These are phyloP conservation scores for Phoronis australis DNA, from an alignment of 2,888 invertebrate species.

Conservation along the genomic window DNA sequence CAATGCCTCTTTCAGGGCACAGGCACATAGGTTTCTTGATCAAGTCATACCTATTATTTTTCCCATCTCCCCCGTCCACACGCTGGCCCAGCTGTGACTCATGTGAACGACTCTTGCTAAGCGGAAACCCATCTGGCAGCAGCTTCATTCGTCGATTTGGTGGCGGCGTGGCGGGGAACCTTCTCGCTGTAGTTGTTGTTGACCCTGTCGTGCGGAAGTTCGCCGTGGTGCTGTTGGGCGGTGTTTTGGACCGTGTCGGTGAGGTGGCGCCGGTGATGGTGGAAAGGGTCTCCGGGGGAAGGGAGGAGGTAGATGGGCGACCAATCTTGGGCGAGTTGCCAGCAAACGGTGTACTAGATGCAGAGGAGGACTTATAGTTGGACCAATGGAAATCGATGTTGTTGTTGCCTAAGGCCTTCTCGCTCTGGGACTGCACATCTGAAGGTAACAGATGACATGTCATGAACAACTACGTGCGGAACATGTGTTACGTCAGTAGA, in stretches of 20 bases:
- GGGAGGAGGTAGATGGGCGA: constrained; percentile 42
- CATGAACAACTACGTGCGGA: not conserved
- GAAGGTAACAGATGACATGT: constrained; percentile 19
- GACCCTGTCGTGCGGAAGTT: too few relatives aligned
- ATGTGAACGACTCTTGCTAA: constrained; percentile 86
- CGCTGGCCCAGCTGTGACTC: constrained; percentile 77
- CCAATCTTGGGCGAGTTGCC: constrained; percentile 28
- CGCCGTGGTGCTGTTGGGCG: too few relatives aligned
- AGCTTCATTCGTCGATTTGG: constrained; percentile 69
- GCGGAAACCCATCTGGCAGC: constrained; percentile 60
- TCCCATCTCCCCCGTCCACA: too few relatives aligned
- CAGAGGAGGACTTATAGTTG: constrained; percentile 54
- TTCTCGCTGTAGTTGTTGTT: constrained; percentile 54
- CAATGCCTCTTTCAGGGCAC: too few relatives aligned
- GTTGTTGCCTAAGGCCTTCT: constrained; percentile 57
- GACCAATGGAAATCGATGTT: constrained; percentile 80
- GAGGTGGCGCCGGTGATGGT: constrained; percentile 55
- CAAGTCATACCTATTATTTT: too few relatives aligned
- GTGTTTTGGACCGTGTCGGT: constrained; percentile 48
- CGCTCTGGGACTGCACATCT: constrained; percentile 63
- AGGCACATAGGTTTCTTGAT: too few relatives aligned
- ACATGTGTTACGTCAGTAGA: too few relatives aligned
- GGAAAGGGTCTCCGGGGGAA: constrained; percentile 29
- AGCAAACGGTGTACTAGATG: constrained; percentile 46
- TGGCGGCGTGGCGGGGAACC: constrained; percentile 77